Conservation (phyloP, 1,140 invertebrate species). For the Pseudomyrmex dendroicus region DNA sequence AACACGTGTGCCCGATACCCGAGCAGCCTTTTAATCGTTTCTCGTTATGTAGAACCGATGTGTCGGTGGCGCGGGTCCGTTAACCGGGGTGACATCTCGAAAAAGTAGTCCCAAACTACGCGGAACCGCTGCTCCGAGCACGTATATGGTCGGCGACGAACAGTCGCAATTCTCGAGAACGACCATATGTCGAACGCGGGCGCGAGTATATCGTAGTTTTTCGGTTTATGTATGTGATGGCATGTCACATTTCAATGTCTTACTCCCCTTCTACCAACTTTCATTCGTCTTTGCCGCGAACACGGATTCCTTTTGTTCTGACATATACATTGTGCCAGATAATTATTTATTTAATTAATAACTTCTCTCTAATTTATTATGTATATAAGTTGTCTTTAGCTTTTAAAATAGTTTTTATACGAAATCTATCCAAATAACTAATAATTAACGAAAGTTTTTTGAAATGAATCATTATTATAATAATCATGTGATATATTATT, state of each 20-base stretch:
- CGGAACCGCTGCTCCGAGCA: slow-evolving; percentile 65
- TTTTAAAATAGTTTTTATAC: too few relatives aligned
- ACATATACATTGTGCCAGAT: background rate
- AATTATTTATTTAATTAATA: background rate
- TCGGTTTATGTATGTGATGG: slow-evolving; percentile 52
- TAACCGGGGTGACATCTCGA: slow-evolving; percentile 69
- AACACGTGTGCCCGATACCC: slow-evolving; percentile 79
- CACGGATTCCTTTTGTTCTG: background rate
- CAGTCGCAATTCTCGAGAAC: slow-evolving; percentile 49
- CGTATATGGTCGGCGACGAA: slow-evolving; percentile 15
- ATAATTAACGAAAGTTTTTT: too few relatives aligned
- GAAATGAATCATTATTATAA: too few relatives aligned
- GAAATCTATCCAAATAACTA: too few relatives aligned
- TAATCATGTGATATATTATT: background rate
- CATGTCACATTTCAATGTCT: slow-evolving; percentile 59
- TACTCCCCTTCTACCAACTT: slow-evolving; percentile 26
- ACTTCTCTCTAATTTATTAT: background rate
- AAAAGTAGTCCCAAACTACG: slow-evolving; percentile 81
- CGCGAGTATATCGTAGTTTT: slow-evolving; percentile 64
- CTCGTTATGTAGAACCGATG: slow-evolving; percentile 62
- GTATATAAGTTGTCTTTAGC: background rate
- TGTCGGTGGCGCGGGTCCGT: slow-evolving; percentile 62
- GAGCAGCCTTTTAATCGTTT: slow-evolving; percentile 75
- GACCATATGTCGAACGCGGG: slow-evolving; percentile 74
- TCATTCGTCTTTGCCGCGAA: background rate